Evolutionary conservation across 2,888 invertebrate genomes (phyloP), one percentile per base, ranked within the genome.

Genomic region (Ametastegia equiseti): DNA sequence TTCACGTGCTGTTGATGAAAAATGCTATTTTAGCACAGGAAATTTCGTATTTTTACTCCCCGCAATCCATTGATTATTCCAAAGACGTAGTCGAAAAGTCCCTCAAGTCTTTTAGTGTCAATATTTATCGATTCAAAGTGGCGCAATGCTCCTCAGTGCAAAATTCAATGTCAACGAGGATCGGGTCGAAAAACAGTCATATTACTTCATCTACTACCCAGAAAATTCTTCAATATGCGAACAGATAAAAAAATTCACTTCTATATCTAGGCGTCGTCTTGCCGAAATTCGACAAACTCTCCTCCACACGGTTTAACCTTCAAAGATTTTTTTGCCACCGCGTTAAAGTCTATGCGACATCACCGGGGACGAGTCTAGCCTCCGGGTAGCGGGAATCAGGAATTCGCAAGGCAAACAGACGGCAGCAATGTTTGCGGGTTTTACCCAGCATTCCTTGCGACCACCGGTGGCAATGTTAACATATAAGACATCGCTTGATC

Each of bases 381-480:
- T 54, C 50, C 73, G 73, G 54, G 73, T 54, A 30, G 30, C 9
- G 4, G n/a, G 13, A 27, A 54, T 75, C 33, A 75, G 73, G 54
- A 75, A 75, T 54, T 75, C 54, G 50, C 54, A 50, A 54, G 19
- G 75, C 75, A 75, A 36, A 75, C 75, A 75, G 23, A 71, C 54
- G 36, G 54, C 33, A 36, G 75, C 54, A 45, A 19, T 54, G 50
- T 75, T 75, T 75, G 75, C 36, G 33, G 75, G 75, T 75, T 75
- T 75, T 50, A 50, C 75, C 75, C 54, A 45, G n/a, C 75, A 75
- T 75, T 75, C 54, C 54, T 54, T 54, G 54, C 33, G n/a, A n/a
- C 54, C 54, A 75, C 54, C 75, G 33, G 75, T 75, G 50, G 75
- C 50, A 75, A 75, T 54, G 54, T 54, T 75, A 75, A 75, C 75